These are phyloP conservation scores for Pristionchus mayeri DNA, from an alignment of 2,888 invertebrate species.

Conservation along the genomic window DNA sequence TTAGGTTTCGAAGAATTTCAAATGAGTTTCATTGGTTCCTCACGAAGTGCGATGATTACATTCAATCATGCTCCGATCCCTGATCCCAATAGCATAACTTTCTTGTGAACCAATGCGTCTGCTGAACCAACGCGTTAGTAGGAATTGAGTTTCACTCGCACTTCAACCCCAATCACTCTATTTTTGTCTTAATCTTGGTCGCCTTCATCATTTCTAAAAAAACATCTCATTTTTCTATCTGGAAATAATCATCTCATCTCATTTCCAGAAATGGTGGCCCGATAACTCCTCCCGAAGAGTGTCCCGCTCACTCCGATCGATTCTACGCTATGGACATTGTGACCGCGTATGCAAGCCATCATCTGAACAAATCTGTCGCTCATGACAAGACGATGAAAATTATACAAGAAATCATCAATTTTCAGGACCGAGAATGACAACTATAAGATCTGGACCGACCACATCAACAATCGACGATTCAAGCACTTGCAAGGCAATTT, in stretches of 20 bases:
- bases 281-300: background rate
- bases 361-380: background rate
- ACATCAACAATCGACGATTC: constrained; percentile 36
- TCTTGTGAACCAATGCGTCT: no score
- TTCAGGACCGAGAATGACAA: background rate
- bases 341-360: background rate
- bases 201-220: background rate
- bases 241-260: background rate
- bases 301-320: background rate
- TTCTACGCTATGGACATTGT: background rate
- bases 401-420: background rate
- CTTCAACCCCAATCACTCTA: background rate
- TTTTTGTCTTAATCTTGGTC: background rate
- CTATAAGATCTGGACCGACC: background rate
- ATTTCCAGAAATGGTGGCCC: background rate
- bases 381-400: background rate
- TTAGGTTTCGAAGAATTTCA: no score
- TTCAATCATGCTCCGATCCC: no score
- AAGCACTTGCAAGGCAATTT: background rate
- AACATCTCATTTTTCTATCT: no score
- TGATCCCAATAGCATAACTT: no score
- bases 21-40: no score
- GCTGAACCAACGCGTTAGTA: no score
- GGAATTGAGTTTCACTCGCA: no score
- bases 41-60: no score